These are phyloP conservation scores for Luperina testacea DNA, from an alignment of 2,888 invertebrate species.

Conservation along the genomic window DNA sequence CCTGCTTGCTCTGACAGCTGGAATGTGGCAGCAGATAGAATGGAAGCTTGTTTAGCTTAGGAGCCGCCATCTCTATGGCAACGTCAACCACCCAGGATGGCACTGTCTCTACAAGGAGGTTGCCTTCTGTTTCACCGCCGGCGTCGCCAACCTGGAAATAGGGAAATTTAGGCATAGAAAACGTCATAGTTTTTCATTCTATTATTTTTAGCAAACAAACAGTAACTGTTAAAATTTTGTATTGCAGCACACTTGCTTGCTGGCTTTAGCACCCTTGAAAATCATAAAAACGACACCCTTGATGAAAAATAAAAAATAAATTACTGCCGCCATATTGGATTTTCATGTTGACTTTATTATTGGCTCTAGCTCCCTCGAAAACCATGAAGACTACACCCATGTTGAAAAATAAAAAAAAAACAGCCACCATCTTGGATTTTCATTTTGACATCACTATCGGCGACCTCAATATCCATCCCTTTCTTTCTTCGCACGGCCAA, in stretches of 20 bases:
- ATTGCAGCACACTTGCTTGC: background rate
- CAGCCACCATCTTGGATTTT: no score
- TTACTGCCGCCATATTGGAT: no score
- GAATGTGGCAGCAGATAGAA: slow-evolving; percentile 99
- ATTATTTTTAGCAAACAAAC: background rate
- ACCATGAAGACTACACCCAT: no score
- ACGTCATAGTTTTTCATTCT: background rate
- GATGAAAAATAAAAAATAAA: no score
- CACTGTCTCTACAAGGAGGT: slow-evolving; percentile 97
- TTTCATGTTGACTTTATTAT: no score
- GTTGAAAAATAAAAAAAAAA: no score
- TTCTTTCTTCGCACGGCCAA: no score
- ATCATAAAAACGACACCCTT: no score
- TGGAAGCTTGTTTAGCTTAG: slow-evolving; percentile 98
- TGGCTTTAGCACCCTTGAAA: no score
- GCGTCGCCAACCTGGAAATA: slow-evolving; percentile 94
- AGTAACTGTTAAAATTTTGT: background rate
- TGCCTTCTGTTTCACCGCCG: slow-evolving; percentile 97
- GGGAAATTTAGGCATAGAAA: background rate
- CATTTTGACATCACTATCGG: no score
- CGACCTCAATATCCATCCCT: no score
- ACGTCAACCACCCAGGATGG: slow-evolving; percentile 99
- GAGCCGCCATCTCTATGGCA: slow-evolving; percentile 97
- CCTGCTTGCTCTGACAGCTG: slow-evolving; percentile 92
- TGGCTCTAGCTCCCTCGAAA: no score